phyloP scores from a whole-genome alignment of 1,140 invertebrate genomes.

The Ylistrum balloti region DNA sequence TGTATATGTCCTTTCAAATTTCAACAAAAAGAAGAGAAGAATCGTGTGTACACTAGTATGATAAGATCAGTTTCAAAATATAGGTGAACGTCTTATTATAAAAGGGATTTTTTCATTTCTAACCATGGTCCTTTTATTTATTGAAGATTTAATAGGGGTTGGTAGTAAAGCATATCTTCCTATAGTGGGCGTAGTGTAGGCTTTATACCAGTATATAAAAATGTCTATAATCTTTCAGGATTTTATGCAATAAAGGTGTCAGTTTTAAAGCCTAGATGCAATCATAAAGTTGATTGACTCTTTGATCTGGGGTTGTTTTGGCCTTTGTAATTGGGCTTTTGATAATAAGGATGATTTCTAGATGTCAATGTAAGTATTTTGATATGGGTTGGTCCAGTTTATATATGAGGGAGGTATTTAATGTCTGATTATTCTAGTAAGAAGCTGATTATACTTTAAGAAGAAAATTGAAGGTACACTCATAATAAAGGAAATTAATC shows the following conservation, averaged over 20 bases:
- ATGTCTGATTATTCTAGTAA: neutral
- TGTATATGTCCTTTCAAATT: no score
- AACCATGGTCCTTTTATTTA: neutral
- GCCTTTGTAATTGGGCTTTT: neutral
- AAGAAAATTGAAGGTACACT: neutral
- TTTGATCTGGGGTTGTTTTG: neutral
- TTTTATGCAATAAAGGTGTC: conserved; percentile 28
- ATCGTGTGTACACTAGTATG: no score
- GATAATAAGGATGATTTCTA: neutral
- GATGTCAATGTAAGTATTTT: neutral
- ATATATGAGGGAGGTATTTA: neutral
- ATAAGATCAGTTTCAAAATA: neutral
- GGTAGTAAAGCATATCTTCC: neutral
- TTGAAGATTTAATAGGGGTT: neutral
- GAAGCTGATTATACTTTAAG: neutral
- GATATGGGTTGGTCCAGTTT: neutral
- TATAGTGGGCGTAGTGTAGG: neutral
- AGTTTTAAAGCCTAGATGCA: neutral
- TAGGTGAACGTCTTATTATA: neutral
- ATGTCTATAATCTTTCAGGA: neutral
- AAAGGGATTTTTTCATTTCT: neutral
- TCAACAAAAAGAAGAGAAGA: no score
- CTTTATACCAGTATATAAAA: neutral
- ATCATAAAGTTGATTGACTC: neutral
- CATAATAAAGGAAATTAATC: neutral